These are phyloP conservation scores for Crocuta crocuta DNA, from an alignment of 2,113 vertebrate genomes.

Conservation along the genomic window DNA sequence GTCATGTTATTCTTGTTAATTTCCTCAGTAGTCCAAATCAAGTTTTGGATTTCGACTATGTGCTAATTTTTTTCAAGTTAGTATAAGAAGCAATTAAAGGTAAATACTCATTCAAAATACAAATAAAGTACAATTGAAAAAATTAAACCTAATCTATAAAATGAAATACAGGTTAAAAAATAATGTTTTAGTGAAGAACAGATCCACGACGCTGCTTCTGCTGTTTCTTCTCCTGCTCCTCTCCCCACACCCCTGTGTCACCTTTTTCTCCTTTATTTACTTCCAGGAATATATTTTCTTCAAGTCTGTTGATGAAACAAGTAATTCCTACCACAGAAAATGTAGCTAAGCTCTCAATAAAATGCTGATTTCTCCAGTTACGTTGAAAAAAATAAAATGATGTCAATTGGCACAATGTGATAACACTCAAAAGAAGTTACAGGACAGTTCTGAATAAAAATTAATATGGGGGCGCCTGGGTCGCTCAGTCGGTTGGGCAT, in stretches of 20 bases:
- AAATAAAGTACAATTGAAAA: neutral
- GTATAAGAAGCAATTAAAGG: neutral
- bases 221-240: neutral
- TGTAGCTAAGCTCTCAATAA: neutral
- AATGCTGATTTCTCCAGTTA: conserved; percentile 12
- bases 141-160: neutral
- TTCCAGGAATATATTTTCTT: neutral
- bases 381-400: neutral
- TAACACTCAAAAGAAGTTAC: neutral
- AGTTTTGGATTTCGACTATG: neutral
- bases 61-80: neutral
- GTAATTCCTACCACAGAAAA: neutral
- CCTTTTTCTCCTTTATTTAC: neutral
- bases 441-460: neutral
- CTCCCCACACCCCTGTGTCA: neutral
- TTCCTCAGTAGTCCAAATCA: neutral
- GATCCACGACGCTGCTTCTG: neutral
- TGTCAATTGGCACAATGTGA: neutral
- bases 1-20: neutral
- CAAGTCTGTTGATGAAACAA: neutral
- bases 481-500: too few species aligned
- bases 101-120: conserved; percentile 15
- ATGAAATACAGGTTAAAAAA: neutral
- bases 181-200: neutral
- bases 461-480: neutral